Percentiles rank a stretch among this genome's conserved stretches.
phyloP scores from a whole-genome alignment of 2,888 invertebrate species.

The Folsomia manolachei region DNA sequence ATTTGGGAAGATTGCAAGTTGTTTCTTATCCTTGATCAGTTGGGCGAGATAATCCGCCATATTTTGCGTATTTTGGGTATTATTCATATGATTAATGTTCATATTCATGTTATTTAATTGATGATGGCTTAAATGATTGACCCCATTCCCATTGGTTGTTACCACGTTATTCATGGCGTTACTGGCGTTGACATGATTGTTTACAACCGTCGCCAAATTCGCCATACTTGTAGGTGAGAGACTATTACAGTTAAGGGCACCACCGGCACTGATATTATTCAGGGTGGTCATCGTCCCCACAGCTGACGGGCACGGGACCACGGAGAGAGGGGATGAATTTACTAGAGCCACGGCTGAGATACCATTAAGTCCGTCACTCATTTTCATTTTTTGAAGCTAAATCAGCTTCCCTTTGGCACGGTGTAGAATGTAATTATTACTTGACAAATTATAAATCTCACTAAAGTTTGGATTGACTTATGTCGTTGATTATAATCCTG shows the following conservation, averaged over 20 bases:
- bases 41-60: conserved; percentile 99
- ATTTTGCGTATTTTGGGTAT: conserved; percentile 76
- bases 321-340: conserved; percentile 40
- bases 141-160: conserved; percentile 16
- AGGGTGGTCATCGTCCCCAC: conserved; percentile 44
- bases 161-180: not conserved
- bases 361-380: conserved; percentile 50
- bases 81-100: conserved; percentile 40
- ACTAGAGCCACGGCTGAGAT: conserved; percentile 49
- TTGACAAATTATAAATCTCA: not conserved
- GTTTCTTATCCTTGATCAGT: conserved; percentile 99
- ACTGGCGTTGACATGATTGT: conserved; percentile 22
- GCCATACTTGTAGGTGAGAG: conserved; percentile 30
- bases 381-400: conserved; percentile 45
- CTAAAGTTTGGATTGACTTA: not conserved
- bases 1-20: conserved; percentile 98
- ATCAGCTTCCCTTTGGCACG: conserved; percentile 38
- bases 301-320: conserved; percentile 44
- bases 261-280: conserved; percentile 49
- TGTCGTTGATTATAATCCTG: not conserved
- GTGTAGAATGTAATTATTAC: no score
- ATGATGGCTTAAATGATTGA: conserved; percentile 29
- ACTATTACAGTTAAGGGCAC: conserved; percentile 20
- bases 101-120: not conserved
- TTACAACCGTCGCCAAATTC: conserved; percentile 32